Evolutionary conservation across 2,888 invertebrate species (phyloP), one percentile per base, ranked within the genome.

Genomic region (Tromatobia lineatoria): DNA sequence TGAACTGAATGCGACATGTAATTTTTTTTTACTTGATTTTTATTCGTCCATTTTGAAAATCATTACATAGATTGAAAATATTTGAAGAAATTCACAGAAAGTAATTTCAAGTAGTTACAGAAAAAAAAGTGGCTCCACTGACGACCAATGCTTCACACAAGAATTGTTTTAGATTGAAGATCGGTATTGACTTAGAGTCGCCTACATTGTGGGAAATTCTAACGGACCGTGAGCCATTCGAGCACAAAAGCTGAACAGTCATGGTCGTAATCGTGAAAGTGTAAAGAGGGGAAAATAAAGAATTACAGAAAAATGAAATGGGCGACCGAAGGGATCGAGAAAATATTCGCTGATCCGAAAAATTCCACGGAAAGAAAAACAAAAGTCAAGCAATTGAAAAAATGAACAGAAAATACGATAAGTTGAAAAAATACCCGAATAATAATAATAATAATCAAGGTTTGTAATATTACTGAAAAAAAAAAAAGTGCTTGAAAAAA

Each of bases 261-360:
- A 83, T 73, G 83, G 77, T 83, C 80, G 80, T 80, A 83, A 83
- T 83, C 77, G 83, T 80, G 83, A 83, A 83, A 83, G 83, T 83
- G 83, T 76, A 83, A 77, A 83, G 83, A 73, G n/a, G 52, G 45
- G 34, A 25, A 73, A 59, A 45, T 20, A 38, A 20, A 8, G 34
- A 50, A 29, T 34, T 29, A 75, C 42, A 47, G 70, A 64, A 83
- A 47, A 83, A 83, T 79, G 42, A 75, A 83, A 75, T 57, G 79
- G 52, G 38, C 54, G 54, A 57, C 38, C 29, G 54, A 67, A 25
- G 45, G 74, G 78, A 61, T 67, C 47, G 25, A 10, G 20, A 29
- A 11, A 45, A 66, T 54, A 79, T 64, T 79, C 57, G 42, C 34
- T 50, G 54, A 23, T 15, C 38, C 52, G 75, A 61, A 38, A 45